Evolutionary conservation across 2,113 vertebrate genomes (phyloP).

Genomic region (Anoplopoma fimbria): DNA sequence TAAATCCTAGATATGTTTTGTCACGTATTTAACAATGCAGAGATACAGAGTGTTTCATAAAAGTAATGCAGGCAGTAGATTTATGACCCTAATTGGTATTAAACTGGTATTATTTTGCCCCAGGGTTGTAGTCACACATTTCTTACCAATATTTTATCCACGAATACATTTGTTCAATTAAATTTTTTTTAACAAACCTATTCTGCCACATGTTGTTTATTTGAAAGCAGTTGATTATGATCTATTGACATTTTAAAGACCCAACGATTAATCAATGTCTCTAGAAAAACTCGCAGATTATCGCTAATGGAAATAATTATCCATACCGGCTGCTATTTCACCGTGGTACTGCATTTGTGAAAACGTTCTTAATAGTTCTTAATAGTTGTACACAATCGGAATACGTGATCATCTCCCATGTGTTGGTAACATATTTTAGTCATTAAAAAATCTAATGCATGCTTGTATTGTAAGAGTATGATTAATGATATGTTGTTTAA

Average conservation of each 20-base stretch:
- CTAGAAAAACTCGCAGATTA: not conserved
- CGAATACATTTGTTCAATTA: not conserved
- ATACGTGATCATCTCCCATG: not conserved
- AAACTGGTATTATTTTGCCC: not conserved
- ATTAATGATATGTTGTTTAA: not conserved
- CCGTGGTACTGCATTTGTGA: not conserved
- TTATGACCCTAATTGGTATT: not conserved
- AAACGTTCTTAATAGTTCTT: not conserved
- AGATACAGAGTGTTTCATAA: not conserved
- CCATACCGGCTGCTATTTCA: not conserved
- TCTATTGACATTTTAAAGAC: not conserved
- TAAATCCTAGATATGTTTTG: conserved; percentile 22
- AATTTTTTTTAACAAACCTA: not conserved
- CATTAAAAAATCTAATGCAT: not conserved
- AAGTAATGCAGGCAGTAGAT: not conserved
- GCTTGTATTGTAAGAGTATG: not conserved
- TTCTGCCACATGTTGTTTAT: no score
- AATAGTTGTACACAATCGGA: not conserved
- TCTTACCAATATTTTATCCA: not conserved
- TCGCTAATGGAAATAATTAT: not conserved
- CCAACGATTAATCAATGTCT: not conserved
- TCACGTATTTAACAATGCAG: conserved; percentile 5
- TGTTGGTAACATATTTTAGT: not conserved
- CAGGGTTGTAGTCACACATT: not conserved
- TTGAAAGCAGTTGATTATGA: not conserved